A percentile compares a stretch with the other conserved stretches of the same genome.
Evolutionary conservation across 2,888 invertebrate genomes (phyloP).

Genomic region (Brachylomia viminalis): DNA sequence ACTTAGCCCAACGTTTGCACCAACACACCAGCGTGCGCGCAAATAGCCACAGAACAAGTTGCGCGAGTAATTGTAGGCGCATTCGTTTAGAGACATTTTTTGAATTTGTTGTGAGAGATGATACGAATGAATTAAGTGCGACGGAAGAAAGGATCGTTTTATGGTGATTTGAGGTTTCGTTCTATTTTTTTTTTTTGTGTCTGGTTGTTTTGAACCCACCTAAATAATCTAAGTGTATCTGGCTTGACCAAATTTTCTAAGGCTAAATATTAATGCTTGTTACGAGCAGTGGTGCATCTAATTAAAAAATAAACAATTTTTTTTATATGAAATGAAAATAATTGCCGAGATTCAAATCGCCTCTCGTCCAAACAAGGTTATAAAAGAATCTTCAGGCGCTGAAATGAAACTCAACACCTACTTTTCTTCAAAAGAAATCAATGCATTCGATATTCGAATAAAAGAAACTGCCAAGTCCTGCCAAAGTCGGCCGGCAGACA

Average conservation of each 20-base stretch:
- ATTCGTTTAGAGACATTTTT: constrained; percentile 40
- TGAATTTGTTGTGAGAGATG: constrained; percentile 28
- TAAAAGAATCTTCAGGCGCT: background rate
- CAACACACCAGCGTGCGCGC: constrained; percentile 12
- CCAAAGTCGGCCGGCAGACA: constrained; percentile 40
- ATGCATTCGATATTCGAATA: constrained; percentile 43
- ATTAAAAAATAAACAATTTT: background rate
- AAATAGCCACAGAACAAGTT: constrained; percentile 22
- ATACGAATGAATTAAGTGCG: constrained; percentile 1
- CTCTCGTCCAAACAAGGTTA: background rate
- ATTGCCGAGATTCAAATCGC: background rate
- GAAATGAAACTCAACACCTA: constrained; percentile 33
- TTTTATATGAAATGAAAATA: background rate
- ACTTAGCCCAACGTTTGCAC: constrained; percentile 25
- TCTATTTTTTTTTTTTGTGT: background rate
- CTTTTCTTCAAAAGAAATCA: constrained; percentile 27
- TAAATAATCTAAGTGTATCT: background rate
- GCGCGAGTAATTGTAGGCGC: constrained; percentile 47
- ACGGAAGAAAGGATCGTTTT: background rate
- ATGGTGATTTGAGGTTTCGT: constrained; percentile 3
- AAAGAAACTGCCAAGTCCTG: constrained; percentile 44
- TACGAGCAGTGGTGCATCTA: background rate
- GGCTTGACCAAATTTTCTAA: no score
- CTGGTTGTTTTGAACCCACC: background rate
- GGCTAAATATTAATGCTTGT: background rate